Conservation (phyloP, 2,888 invertebrate genomes). For the Parascotia fuliginaria region DNA sequence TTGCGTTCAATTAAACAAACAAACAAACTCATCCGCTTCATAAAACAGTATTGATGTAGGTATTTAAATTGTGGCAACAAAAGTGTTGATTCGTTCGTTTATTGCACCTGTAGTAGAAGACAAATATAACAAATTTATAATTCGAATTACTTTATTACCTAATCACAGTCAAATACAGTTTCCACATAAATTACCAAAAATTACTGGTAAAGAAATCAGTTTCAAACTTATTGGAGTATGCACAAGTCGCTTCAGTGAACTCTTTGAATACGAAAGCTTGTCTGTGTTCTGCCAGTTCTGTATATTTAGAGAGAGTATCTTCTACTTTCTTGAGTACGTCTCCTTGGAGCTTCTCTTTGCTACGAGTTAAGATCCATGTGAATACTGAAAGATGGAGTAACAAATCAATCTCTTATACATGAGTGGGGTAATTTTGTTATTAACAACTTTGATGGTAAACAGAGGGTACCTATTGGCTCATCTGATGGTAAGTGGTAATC, state of each 20-base stretch:
- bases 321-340: slow-evolving; percentile 66
- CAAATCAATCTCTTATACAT: not conserved
- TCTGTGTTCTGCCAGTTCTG: slow-evolving; percentile 67
- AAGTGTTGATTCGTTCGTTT: too few relatives aligned
- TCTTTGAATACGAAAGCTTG: slow-evolving; percentile 71
- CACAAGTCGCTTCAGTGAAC: slow-evolving; percentile 64
- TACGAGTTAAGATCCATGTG: slow-evolving; percentile 71
- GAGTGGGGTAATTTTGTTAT: too few relatives aligned
- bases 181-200: slow-evolving; percentile 61
- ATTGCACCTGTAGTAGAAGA: too few relatives aligned
- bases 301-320: slow-evolving; percentile 65
- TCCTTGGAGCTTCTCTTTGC: slow-evolving; percentile 65
- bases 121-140: not conserved
- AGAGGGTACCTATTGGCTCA: too few relatives aligned
- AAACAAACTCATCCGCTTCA: too few relatives aligned
- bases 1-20: too few relatives aligned
- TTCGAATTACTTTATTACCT: slow-evolving; percentile 8
- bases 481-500: too few relatives aligned
- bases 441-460: too few relatives aligned
- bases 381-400: slow-evolving; percentile 62
- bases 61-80: too few relatives aligned
- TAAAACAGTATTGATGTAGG: too few relatives aligned
- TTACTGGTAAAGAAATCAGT: slow-evolving; percentile 72
- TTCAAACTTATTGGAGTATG: slow-evolving; percentile 60
- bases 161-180: slow-evolving; percentile 23